Evolutionary conservation across 92 coral and sea anemone genomes (phyloP).

Genomic region (Parazoanthus swiftii): DNA sequence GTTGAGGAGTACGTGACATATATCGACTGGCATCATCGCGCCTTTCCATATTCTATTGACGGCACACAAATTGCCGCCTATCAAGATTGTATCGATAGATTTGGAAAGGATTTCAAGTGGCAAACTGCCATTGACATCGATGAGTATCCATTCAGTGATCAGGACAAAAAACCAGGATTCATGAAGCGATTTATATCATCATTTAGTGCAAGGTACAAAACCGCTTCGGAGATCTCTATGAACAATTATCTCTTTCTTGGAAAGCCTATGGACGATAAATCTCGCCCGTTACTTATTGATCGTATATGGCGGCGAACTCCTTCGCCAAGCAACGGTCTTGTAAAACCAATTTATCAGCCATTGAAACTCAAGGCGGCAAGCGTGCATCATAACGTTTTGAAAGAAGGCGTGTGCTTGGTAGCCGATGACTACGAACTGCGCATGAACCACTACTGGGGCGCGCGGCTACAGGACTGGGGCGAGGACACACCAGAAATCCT

Average conservation of each 20-base stretch:
- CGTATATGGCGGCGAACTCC: constrained; percentile 49
- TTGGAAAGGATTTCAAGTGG: constrained; percentile 22
- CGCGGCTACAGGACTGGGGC: constrained; percentile 80
- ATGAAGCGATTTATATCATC: constrained; percentile 31
- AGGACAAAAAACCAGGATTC: constrained; percentile 31
- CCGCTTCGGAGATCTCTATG: constrained; percentile 44
- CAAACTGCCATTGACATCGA: constrained; percentile 49
- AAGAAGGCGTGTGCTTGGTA: constrained; percentile 20
- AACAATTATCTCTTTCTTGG: constrained; percentile 50
- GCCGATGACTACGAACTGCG: constrained; percentile 40
- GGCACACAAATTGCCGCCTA: constrained; percentile 53
- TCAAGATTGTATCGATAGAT: constrained; percentile 31
- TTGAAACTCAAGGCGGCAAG: not conserved
- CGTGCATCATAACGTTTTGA: constrained; percentile 49
- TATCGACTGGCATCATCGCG: constrained; percentile 48
- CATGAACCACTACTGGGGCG: constrained; percentile 87
- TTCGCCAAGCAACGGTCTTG: constrained; percentile 41
- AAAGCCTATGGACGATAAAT: constrained; percentile 45
- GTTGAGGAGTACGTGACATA: constrained; percentile 51
- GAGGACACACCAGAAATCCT: constrained; percentile 72
- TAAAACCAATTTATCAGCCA: constrained; percentile 48
- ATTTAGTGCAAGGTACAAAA: not conserved
- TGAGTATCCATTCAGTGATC: constrained; percentile 48
- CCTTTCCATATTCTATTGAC: constrained; percentile 42
- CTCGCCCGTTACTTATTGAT: constrained; percentile 37